Percentiles rank a stretch among this genome's conserved stretches.
phyloP scores from a whole-genome alignment of 2,113 vertebrate species.

The Cinclus mexicanus region DNA sequence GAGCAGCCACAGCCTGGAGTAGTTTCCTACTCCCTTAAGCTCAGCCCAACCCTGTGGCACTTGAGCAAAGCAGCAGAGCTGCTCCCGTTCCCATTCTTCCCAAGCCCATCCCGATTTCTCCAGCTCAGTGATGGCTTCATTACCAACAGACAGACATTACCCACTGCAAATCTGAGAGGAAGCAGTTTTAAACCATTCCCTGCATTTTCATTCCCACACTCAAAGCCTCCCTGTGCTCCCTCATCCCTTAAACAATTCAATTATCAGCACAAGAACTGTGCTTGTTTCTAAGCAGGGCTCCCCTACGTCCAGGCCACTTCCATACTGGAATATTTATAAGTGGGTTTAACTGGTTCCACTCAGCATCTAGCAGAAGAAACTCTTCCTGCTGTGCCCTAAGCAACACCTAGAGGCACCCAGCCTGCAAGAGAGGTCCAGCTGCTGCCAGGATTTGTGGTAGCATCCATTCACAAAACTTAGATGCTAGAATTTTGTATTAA shows the following conservation, averaged over 20 bases:
- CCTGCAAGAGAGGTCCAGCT: neutral
- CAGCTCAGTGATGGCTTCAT: neutral
- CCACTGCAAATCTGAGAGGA: neutral
- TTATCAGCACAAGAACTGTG: accelerated
- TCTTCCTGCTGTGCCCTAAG: neutral
- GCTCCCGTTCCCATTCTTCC: neutral
- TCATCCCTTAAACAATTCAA: neutral
- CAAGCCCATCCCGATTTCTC: neutral
- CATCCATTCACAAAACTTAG: neutral
- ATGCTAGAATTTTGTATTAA: neutral
- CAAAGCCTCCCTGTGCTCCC: neutral
- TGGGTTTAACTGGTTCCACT: neutral
- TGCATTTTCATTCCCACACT: neutral
- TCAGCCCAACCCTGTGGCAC: neutral
- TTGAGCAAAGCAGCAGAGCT: neutral
- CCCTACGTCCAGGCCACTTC: neutral
- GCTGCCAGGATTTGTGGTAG: neutral
- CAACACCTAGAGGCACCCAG: neutral
- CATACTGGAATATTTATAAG: neutral
- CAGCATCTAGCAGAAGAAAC: neutral
- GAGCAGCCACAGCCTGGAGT: neutral
- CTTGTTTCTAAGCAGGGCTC: neutral
- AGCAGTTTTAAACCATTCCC: neutral
- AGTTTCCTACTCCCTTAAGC: neutral
- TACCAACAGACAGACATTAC: neutral